Base-by-base conservation (phyloP, 92 coral and sea anemone genomes). In the Epizoanthus rinbou region DNA sequence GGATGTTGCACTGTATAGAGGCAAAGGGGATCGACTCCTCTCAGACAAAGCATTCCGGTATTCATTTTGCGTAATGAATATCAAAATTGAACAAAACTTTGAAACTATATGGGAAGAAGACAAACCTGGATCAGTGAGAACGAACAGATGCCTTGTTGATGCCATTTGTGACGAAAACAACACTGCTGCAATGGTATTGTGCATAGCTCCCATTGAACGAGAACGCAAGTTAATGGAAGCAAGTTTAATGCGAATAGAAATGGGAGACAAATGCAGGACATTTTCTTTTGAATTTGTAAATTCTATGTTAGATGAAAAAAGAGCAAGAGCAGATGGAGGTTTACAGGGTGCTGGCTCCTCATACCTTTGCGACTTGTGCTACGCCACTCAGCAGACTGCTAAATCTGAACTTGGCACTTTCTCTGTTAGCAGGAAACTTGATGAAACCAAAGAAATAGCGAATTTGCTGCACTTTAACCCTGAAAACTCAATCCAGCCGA, bases 31-130 rank as follows among this genome's bases (percentile, higher is more conserved):
- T 45, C 50, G 76, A 18, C 43, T 17, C 59, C 35, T 81, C 5
- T 53, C 35, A 41, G 85, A 81, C 76, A 81, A 81, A 16, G 85
- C 85, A 21, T 68, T 67, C 18, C 10, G 68, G 14, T 83, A 83
- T 83, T 71, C 80, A 60, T 83, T 83, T 43, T 83, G 86, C 58
- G 39, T 71, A 6, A 58, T 83, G 31, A 83, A 71, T n/a, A 60
- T 56, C 5, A 72, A 58, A 24, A 43, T 83, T 4, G 86, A 71
- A 71, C 3, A 71, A 25, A 58, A 72, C n/a, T 31, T 23, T 8
- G 86, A 83, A 83, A 71, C 80, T 69, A 57, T 83, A 0, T 83
- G 80, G 86, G 86, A 68, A 76, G 86, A 68, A 76, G 85, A 83
- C 16, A 25, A 64, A 22, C 86, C 80, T 11, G 70, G 86, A 2